phyloP scores from a whole-genome alignment of 2,888 invertebrate genomes.

The Volucella zonaria region DNA sequence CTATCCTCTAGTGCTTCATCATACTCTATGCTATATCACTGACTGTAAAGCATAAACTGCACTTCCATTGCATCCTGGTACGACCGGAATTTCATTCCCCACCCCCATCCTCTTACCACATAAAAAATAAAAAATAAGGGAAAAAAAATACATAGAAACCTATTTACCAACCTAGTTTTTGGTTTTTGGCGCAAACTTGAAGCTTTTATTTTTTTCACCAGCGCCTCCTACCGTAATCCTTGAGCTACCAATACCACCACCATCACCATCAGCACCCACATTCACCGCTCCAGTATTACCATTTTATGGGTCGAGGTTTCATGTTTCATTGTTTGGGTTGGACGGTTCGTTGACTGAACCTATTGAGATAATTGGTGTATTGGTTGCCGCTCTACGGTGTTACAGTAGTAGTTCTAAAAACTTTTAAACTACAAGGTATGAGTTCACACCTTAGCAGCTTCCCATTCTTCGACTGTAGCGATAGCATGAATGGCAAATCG shows the following conservation, averaged over 20 bases:
- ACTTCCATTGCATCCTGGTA: slow-evolving; percentile 45
- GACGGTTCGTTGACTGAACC: slow-evolving; percentile 70
- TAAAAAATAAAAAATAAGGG: background rate
- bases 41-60: slow-evolving; percentile 49
- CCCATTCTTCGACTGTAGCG: background rate
- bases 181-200: slow-evolving; percentile 67
- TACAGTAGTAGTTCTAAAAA: slow-evolving; percentile 37
- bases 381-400: slow-evolving; percentile 55
- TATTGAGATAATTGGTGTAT: slow-evolving; percentile 67
- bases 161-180: slow-evolving; percentile 50
- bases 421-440: slow-evolving; percentile 4
- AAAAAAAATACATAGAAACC: background rate
- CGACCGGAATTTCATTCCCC: slow-evolving; percentile 26
- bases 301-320: slow-evolving; percentile 73
- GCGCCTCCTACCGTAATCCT: background rate
- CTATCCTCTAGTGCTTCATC: slow-evolving; percentile 43
- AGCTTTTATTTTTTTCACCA: slow-evolving; percentile 10
- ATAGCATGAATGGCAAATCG: slow-evolving; percentile 30
- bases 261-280: slow-evolving; percentile 5
- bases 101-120: background rate
- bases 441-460: slow-evolving; percentile 4
- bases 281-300: slow-evolving; percentile 10
- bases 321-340: slow-evolving; percentile 72
- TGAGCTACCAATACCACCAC: background rate
- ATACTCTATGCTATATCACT: slow-evolving; percentile 7